Evolutionary conservation across 2,797 vertebrate species (phyloP), one percentile per base, ranked within the genome.

Genomic region (Thripadectes ignobilis): DNA sequence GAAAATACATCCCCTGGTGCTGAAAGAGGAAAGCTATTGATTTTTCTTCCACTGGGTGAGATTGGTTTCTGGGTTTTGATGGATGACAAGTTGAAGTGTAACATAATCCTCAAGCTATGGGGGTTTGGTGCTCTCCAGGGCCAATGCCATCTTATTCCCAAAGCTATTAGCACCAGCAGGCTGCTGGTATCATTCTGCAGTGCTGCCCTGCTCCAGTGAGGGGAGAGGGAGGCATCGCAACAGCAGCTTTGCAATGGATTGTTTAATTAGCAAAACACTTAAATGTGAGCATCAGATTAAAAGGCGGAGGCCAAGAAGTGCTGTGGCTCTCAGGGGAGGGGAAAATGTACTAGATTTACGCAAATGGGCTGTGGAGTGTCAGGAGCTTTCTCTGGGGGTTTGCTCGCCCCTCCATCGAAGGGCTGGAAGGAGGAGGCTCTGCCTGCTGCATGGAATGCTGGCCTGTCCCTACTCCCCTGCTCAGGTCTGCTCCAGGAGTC

Each of bases 11-110:
- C 88, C 91, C 92, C 52, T 89, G 59, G 57, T 92, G 91, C 95
- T 93, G 95, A 96, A 96, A 97, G 94, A 92, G 90, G 89, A 96
- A 97, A 97, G 22, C 26, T 97, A 97, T 97, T 39, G 97, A 97
- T 98, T 97, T 96, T 93, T 95, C 69, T 90, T 96, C 91, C 83
- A 59, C 92, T 75, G 91, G 67, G 88, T 97, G 92, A 96, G 92
- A 95, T 96, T 34, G 4, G 55, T 93, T 96, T 91, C 91, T 95
- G 92, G 75, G 54, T 88, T 97, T 93, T 96, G 96, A 97, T 96
- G 80, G 96, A 97, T 97, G 96, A 97, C 95, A 97, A 86, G 74
- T 92, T 94, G 95, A 83, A 93, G 81, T 22, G 93, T 84, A 93
- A 96, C 85, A 88, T 94, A 92, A 96, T 97, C 95, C 94, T 61